phyloP scores from a whole-genome alignment of 2,113 vertebrate species.

The Chloebia gouldiae region DNA sequence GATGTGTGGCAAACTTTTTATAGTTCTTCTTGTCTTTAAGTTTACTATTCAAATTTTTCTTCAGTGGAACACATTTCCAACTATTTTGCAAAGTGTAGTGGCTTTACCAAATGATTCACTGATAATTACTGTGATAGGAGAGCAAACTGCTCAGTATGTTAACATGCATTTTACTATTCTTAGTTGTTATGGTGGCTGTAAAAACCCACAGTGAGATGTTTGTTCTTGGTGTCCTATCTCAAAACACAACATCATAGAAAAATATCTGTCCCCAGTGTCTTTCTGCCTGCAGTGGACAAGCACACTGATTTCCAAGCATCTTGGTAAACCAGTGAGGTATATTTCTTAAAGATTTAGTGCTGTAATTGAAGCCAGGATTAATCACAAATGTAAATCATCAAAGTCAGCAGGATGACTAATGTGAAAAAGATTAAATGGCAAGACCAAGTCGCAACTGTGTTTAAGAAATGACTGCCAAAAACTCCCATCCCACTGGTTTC shows the following conservation, averaged over 20 bases:
- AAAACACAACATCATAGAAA: neutral
- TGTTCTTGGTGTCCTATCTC: neutral
- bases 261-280: neutral
- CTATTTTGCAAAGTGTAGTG: conserved; percentile 34
- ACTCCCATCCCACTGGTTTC: neutral
- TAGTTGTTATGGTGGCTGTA: neutral
- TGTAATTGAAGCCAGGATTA: conserved; percentile 13
- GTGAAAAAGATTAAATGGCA: conserved; percentile 40
- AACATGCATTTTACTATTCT: conserved; percentile 28
- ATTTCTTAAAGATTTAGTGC: neutral
- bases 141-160: conserved; percentile 10
- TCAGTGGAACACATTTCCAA: conserved; percentile 43
- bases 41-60: conserved; percentile 51
- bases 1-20: conserved; percentile 22
- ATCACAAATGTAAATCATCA: conserved; percentile 37
- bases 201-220: neutral
- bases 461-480: conserved; percentile 11
- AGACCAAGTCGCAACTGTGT: neutral
- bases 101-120: conserved; percentile 47
- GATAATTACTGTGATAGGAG: conserved; percentile 33
- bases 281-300: neutral
- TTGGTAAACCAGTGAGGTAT: neutral
- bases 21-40: conserved; percentile 11
- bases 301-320: neutral
- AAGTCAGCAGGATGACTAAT: conserved; percentile 30